Conservation (phyloP, 2,113 vertebrate species). For the Benitochromis conjunctus region DNA sequence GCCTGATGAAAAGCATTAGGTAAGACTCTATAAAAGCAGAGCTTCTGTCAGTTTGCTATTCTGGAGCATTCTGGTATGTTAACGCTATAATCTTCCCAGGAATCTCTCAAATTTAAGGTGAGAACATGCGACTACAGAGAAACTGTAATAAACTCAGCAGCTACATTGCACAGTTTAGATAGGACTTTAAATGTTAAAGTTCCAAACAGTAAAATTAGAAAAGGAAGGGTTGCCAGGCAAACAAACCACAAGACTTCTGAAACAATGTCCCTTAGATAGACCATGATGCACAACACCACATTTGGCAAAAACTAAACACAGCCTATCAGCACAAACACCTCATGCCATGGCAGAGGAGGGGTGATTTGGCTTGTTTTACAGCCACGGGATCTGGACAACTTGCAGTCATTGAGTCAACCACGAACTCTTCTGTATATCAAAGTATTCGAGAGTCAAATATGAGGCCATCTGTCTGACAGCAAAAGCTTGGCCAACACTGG, state of each 20-base stretch:
- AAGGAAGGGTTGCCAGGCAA: neutral
- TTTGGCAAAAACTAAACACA: neutral
- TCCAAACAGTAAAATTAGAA: neutral
- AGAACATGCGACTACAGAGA: neutral
- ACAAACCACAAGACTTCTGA: neutral
- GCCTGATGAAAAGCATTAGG: neutral
- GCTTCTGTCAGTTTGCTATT: neutral
- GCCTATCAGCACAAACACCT: neutral
- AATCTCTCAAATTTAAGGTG: neutral
- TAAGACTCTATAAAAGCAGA: neutral
- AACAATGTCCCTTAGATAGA: neutral
- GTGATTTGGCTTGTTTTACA: neutral
- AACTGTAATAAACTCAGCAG: neutral
- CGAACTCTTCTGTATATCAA: neutral
- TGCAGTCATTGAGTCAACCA: neutral
- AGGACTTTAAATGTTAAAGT: neutral
- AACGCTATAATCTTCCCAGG: neutral
- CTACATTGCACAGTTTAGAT: neutral
- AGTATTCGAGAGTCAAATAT: neutral
- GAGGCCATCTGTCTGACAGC: neutral
- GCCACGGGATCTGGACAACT: neutral
- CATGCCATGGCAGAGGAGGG: neutral
- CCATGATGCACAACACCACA: neutral
- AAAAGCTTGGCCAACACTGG: neutral
- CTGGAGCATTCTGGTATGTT: neutral